Base-by-base conservation (phyloP, 2,888 invertebrate genomes). In the Cecidostiba fungosa region DNA sequence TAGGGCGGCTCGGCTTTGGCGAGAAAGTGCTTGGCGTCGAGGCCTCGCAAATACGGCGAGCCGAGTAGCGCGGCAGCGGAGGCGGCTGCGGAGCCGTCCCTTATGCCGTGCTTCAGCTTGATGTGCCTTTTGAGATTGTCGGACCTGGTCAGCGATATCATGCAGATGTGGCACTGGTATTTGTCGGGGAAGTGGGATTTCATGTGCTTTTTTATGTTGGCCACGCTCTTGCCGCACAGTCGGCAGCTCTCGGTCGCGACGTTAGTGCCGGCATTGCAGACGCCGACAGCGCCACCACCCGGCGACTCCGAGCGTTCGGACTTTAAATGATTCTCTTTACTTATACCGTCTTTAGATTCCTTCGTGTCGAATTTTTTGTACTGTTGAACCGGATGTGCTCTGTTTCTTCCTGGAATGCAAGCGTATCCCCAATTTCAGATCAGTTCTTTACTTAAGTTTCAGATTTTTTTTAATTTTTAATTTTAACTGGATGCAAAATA, bases 51-150 rank as follows among this genome's bases (percentile, higher is more conserved):
- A 50, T 79, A 86, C 70, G 85, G 74, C 73, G 85, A 83, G 59
- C 83, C 50, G 23, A 87, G 85, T 2, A 87, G 69, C 39, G 87
- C 81, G 26, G 87, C n/a, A 59, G 77, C 77, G 50, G 70, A 36
- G 26, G 47, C 66, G n/a, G 73, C 78, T 10, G 69, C 50, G n/a
- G 92, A 91, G 86, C 91, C 91, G 84, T 92, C 93, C 87, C 91
- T 90, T 87, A 92, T 90, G 70, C 93, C 93, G 89, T 94, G 94
- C 89, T 94, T 94, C 87, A 93, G 92, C 88, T 94, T 94, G 89
- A 94, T 94, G 88, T 94, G 94, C 89, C 94, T 93, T 92, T 94
- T 94, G 84, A 94, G 91, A 92, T 94, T 94, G 90, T 94, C 94
- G 88, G 94, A 94, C 89, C 94, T 92, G 87, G 94, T 94, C 86